Conservation (phyloP, 2,797 vertebrate species). For the Aotus griseimembra region DNA sequence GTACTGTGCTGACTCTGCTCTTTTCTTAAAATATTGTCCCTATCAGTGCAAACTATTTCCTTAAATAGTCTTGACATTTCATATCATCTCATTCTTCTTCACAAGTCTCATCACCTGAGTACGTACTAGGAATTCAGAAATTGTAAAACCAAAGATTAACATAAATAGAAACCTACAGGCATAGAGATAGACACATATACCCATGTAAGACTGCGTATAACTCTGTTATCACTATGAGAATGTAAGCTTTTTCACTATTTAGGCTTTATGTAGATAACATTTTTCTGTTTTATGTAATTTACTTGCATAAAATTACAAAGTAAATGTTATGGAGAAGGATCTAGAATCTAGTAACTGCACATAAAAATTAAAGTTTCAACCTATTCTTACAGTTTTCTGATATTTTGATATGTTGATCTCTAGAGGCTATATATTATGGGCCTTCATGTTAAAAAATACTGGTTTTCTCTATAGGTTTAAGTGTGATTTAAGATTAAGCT, state of each 20-base stretch:
- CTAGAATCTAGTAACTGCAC: neutral
- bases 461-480: neutral
- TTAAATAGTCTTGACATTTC: constrained; percentile 36
- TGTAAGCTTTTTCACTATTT: neutral
- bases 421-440: neutral
- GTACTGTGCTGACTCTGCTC: constrained; percentile 36
- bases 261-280: neutral
- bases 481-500: neutral
- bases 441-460: neutral
- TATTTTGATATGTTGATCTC: neutral
- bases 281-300: neutral
- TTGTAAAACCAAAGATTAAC: neutral
- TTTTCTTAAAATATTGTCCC: constrained; percentile 60
- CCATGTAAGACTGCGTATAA: neutral
- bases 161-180: neutral
- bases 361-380: neutral
- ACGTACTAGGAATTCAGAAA: neutral
- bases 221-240: neutral
- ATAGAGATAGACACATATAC: neutral
- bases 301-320: neutral
- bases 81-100: neutral
- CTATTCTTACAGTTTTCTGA: neutral
- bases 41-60: constrained; percentile 35
- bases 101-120: constrained; percentile 24
- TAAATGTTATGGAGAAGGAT: neutral